Conservation (phyloP, 2,888 invertebrate species). For the Opisthograptis luteolata region DNA sequence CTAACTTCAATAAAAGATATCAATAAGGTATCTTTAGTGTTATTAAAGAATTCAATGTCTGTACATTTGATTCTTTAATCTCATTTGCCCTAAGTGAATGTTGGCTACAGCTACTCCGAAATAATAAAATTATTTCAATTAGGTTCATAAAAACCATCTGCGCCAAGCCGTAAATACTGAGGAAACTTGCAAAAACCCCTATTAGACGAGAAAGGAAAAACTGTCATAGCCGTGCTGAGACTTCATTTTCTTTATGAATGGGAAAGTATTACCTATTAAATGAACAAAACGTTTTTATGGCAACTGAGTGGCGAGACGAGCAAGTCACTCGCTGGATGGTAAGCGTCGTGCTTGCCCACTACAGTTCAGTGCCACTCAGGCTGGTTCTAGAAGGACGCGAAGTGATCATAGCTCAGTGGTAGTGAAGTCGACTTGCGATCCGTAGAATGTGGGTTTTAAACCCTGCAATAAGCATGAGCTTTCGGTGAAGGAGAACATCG, state of each 20-base stretch:
- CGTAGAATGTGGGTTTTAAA: no score
- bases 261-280: constrained; percentile 40
- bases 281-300: constrained; percentile 37
- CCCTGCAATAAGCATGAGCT: no score
- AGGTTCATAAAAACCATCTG: constrained; percentile 37
- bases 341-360: no score
- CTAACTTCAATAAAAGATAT: background rate
- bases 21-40: no score
- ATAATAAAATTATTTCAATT: constrained; percentile 35
- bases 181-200: constrained; percentile 40
- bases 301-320: no score
- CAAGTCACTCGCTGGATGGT: no score
- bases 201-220: constrained; percentile 38
- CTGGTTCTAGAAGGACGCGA: no score
- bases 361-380: no score
- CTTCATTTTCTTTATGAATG: constrained; percentile 38
- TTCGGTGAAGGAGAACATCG: no score
- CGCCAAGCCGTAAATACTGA: constrained; percentile 35
- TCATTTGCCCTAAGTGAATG: constrained; percentile 21
- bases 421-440: no score
- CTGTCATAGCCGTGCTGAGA: constrained; percentile 20
- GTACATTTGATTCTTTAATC: constrained; percentile 9
- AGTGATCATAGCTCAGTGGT: no score
- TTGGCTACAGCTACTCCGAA: constrained; percentile 23
- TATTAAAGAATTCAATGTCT: background rate